These are phyloP conservation scores for Micromys minutus DNA, from an alignment of 2,113 vertebrate genomes.

Conservation along the genomic window DNA sequence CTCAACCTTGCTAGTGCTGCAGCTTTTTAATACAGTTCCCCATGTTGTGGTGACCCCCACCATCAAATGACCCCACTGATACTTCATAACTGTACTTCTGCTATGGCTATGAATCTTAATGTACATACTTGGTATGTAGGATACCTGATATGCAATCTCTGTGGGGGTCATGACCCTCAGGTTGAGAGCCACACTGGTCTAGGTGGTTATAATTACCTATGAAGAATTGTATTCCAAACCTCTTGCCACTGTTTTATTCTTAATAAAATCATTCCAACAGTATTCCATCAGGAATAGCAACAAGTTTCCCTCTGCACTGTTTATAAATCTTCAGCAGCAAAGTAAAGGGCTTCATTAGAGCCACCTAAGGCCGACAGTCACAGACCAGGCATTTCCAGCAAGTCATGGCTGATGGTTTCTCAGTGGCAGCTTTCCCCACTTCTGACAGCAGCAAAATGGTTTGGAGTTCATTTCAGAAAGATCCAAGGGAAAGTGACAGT, in stretches of 20 bases:
- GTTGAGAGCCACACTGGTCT: background rate
- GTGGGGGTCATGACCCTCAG: background rate
- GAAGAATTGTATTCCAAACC: background rate
- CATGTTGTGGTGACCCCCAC: background rate
- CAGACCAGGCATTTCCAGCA: background rate
- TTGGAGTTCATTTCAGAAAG: background rate
- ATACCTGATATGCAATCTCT: background rate
- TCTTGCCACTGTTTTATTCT: background rate
- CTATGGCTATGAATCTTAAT: background rate
- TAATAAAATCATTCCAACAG: background rate
- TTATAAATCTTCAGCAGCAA: background rate
- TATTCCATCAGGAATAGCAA: background rate
- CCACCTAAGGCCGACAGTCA: rapidly evolving
- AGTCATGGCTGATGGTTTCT: background rate
- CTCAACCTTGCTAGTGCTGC: background rate
- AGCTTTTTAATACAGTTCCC: background rate
- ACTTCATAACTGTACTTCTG: background rate
- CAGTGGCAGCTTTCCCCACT: too few relatives aligned
- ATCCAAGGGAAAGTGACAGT: background rate
- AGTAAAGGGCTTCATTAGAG: background rate
- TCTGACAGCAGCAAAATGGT: background rate
- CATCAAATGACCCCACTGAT: background rate
- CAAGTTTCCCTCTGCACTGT: background rate
- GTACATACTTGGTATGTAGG: background rate
- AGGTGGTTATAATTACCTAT: background rate